Base-by-base conservation (phyloP, 2,888 invertebrate genomes). In the Fragum sueziense region DNA sequence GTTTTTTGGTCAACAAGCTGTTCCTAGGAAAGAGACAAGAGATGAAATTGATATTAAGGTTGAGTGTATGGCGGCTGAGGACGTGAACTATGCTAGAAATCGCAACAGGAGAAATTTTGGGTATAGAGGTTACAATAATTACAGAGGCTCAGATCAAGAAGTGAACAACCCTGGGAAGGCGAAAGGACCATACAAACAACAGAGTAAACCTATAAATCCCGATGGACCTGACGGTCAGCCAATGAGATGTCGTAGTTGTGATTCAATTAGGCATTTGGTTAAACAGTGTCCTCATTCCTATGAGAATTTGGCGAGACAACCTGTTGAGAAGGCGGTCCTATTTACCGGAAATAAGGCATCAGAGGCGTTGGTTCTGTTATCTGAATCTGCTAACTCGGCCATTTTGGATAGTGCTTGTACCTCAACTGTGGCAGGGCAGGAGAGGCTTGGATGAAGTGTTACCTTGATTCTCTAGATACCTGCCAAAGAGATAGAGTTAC, bases 391-490 rank as follows among this genome's bases (percentile, higher is more conserved):
- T 11, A 76, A 80, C 37, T 74, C 79, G 33, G 80, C 82, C 47
- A 70, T 84, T 31, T 62, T 84, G 41, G 82, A 82, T 34, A 77
- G 73, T 52, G 84, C 79, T 2, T 79, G 84, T 65, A 79, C 72
- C 6, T 47, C 78, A 34, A 81, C 81, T 61, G 81, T 79, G 9
- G 70, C 76, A n/a, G n/a, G n/a, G n/a, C n/a, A 52, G 84, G 81
- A 27, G 67, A 80, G 52, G 65, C 61, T n/a, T 81, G 76, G 80
- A 70, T 81, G 73, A 69, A 62, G 6, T 65, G 68, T 33, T 81
- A 79, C 59, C 22, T 76, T 27, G 76, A 81, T 59, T 77, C 75
- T 4, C 72, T 75, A 20, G 68, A 70, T 37, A 22, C 74, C 33
- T n/a, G 17, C 34, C 54, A 27, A 11, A 54, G 37, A 41, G 52